Base-by-base conservation (phyloP, 2,113 vertebrate genomes). In the Gymnocephalus cernua region DNA sequence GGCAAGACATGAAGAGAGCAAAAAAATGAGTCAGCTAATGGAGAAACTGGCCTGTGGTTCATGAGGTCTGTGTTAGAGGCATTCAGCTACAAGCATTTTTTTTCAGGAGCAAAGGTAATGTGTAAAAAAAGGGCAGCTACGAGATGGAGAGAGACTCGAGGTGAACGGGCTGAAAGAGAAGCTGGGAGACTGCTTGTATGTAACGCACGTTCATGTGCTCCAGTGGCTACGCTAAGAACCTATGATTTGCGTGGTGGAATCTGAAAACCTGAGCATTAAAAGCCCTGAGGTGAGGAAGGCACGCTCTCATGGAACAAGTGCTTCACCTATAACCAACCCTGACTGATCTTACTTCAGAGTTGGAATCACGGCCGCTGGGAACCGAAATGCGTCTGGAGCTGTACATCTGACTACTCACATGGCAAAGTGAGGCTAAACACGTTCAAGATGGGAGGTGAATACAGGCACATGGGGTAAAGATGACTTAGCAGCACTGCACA, bases 351-450 rank as follows among this genome's bases (percentile, higher is more conserved):
- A 27, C 51, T 53, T 51, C 27, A 76, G 78, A 2, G n/a, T 48
- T 12, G 8, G 18, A 53, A 47, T 72, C 4, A 3, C 11, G 35
- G 29, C 69, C n/a, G 3, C 32, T 59, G 56, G 66, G 66, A 86
- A 75, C 68, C 79, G 27, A 73, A 65, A 47, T 32, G 44, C 44
- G 21, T 66, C 27, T 32, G 56, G 47, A 56, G 58, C n/a, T 79
- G 19, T 44, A 44, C 56, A 38, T 59, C 29, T 68, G 35, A 70
- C 51, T 58, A 11, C 53, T 62, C n/a, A 41, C 29, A 75, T 44
- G 27, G 45, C 32, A 77, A 83, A 80, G 21, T 74, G 74, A 58
- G 66, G 57, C 19, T 69, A 62, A 86, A 75, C 67, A 66, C n/a
- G 2, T 58, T 72, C 1, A 11, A 59, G n/a, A 67, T 35, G 4